phyloP scores from a whole-genome alignment of 1,140 invertebrate genomes.

The Chironomus tepperi region DNA sequence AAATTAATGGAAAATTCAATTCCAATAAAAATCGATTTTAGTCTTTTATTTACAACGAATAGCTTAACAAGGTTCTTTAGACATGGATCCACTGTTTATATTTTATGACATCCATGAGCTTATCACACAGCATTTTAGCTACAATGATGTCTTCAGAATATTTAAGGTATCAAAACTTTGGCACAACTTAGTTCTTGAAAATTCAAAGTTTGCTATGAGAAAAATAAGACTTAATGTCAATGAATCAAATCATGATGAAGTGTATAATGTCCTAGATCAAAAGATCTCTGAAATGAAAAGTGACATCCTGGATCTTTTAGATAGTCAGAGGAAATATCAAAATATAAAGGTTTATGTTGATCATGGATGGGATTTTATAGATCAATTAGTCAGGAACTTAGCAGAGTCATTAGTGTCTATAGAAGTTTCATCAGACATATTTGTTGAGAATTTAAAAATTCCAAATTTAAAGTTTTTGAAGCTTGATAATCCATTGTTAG shows the following conservation, averaged over 20 bases:
- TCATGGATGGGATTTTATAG: background rate
- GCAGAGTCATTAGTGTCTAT: background rate
- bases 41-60: no score
- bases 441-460: background rate
- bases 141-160: background rate
- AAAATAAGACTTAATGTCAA: background rate
- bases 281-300: background rate
- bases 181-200: background rate
- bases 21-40: no score
- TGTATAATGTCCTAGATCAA: background rate
- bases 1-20: no score
- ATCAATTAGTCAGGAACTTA: background rate
- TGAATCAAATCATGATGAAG: background rate
- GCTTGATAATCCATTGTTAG: background rate
- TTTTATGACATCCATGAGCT: background rate
- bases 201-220: conserved; percentile 2
- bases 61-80: no score
- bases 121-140: background rate
- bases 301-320: background rate
- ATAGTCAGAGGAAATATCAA: background rate
- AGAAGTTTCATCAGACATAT: background rate
- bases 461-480: background rate
- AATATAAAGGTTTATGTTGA: background rate
- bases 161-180: background rate
- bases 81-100: background rate